Conservation (phyloP, 2,888 invertebrate species). For the Stegophylla sp. region DNA sequence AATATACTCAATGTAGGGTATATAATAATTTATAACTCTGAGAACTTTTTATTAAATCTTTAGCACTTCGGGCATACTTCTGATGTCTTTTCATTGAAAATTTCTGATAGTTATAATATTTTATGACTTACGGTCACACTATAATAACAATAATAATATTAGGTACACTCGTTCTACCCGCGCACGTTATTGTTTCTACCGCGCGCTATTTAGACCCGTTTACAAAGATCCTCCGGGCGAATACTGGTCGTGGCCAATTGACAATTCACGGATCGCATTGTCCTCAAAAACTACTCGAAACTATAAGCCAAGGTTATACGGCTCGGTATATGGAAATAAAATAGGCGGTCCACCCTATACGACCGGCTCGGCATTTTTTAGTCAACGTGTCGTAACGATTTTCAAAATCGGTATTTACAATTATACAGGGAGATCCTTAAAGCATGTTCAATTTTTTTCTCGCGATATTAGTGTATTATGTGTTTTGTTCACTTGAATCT, state of each 20-base stretch:
- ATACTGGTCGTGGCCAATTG: conserved; percentile 5
- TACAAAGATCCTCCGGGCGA: conserved; percentile 13
- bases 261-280: conserved; percentile 46
- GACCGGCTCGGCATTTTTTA: no score
- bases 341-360: conserved; percentile 7
- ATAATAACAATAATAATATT: no score
- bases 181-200: neutral
- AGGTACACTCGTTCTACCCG: neutral
- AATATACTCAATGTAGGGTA: no score
- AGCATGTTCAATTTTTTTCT: no score
- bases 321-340: conserved; percentile 16
- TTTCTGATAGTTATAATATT: neutral
- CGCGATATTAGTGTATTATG: no score
- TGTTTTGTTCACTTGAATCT: no score
- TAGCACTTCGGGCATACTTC: neutral
- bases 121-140: neutral
- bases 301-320: conserved; percentile 12
- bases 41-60: no score
- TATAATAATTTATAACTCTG: no score
- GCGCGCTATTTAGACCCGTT: conserved; percentile 10
- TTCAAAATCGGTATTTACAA: neutral
- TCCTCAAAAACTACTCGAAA: conserved; percentile 19
- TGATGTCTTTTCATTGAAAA: neutral
- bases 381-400: neutral
- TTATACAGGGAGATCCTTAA: no score